Percentiles rank a stretch among this genome's conserved stretches.
Conservation (phyloP, 2,113 vertebrate species). For the Illadopsis cleaveri region DNA sequence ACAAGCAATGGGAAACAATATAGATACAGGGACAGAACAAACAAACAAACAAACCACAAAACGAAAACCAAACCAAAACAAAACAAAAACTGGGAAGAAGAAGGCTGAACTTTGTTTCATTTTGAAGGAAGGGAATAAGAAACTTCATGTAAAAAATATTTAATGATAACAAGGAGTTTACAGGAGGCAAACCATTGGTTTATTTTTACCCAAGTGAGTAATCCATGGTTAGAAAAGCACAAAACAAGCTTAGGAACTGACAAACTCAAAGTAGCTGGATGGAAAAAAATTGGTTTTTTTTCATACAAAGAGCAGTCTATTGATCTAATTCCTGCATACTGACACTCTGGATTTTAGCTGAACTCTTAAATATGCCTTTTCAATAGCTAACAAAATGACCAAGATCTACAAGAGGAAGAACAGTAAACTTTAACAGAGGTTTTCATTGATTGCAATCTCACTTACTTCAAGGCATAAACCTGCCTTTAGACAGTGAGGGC, state of each 20-base stretch:
- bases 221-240: background rate
- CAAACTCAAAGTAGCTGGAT: background rate
- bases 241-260: background rate
- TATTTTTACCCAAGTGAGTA: background rate
- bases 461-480: background rate
- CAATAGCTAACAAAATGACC: background rate
- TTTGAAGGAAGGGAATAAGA: background rate
- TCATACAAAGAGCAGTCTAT: background rate
- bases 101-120: background rate
- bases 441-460: background rate
- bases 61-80: too few species aligned
- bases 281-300: background rate
- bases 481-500: background rate
- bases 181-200: background rate
- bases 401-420: background rate
- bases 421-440: background rate
- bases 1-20: background rate
- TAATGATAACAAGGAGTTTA: background rate
- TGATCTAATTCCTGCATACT: background rate
- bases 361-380: background rate
- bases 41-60: background rate
- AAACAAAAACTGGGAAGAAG: too few species aligned
- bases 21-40: background rate
- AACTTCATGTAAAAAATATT: background rate
- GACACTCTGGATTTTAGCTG: background rate